Base-by-base conservation (phyloP, 2,113 vertebrate species). In the Aphyosemion australe region DNA sequence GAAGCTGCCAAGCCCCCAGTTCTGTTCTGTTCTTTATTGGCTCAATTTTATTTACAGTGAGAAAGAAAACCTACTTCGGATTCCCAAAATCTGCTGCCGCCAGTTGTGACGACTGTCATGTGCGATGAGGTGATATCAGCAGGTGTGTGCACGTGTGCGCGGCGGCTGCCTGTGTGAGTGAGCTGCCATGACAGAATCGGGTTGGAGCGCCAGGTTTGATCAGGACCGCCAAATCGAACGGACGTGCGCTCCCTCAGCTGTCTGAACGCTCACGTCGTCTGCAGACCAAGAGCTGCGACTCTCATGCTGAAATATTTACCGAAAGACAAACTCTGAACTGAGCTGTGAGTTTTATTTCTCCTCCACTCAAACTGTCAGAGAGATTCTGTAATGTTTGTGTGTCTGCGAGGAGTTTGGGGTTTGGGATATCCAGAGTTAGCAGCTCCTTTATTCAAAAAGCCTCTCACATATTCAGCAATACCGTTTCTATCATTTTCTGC, bases 111-210 rank as follows among this genome's bases (percentile, higher is more conserved):
- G 0, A 8, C 7, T 37, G 34, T 37, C 34, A 37, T 37, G 34
- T 37, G 32, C 32, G 32, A 32, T 32, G 32, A 32, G 32, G 32
- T 7, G 34, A 37, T 5, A 37, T 72, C 64, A 65, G 48, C 8
- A 77, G 67, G 82, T 72, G 69, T 72, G 58, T 70, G 53, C 61
- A 18, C 12, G 69, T 72, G 58, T 70, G 53, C 61, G 26, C 12
- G 32, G 1, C 37, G 34, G 39, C n/a, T 56, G 74, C 26, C 6
- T 41, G 43, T 56, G 61, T 57, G 80, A 78, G 76, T 83, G 84
- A 89, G 70, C 71, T 64, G 68, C 52, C 60, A 74, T 84, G 86
- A 83, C 84, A 88, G 76, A 89, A 77, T 86, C 64, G 37, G 82
- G 84, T 62, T 80, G 75, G 31, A 46, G 72, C 16, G 65, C 80